A percentile compares a stretch with the other conserved stretches of the same genome.
phyloP scores from a whole-genome alignment of 2,888 invertebrate genomes.

The Nycteola revayana region DNA sequence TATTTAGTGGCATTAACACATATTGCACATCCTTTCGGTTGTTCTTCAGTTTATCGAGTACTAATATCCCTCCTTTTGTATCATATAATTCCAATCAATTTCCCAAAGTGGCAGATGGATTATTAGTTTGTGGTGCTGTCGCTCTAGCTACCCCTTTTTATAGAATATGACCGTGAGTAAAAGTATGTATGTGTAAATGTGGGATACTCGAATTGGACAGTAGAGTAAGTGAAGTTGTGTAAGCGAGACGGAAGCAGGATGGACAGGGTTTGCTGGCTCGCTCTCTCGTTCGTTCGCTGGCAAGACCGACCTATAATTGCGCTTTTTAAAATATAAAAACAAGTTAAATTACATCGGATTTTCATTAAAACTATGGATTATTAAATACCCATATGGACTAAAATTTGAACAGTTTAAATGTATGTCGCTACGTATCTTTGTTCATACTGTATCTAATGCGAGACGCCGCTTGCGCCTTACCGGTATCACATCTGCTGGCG shows the following conservation, averaged over 20 bases:
- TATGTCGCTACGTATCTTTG: slow-evolving; percentile 19
- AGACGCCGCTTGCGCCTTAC: slow-evolving; percentile 16
- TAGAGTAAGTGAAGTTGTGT: not conserved
- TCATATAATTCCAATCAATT: slow-evolving; percentile 9
- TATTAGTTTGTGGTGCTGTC: not conserved
- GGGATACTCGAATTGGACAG: not conserved
- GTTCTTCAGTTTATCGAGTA: slow-evolving; percentile 10
- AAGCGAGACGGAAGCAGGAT: not conserved
- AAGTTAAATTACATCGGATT: not conserved
- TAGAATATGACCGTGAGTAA: not conserved
- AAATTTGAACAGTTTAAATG: slow-evolving; percentile 18
- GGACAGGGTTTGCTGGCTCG: not conserved
- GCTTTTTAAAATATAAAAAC: too few relatives aligned
- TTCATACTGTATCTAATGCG: slow-evolving; percentile 17
- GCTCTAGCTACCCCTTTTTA: not conserved
- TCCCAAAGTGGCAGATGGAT: not conserved
- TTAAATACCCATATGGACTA: slow-evolving; percentile 5
- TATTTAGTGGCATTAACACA: slow-evolving; percentile 7
- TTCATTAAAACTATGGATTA: not conserved
- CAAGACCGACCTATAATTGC: too few relatives aligned
- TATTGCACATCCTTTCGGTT: slow-evolving; percentile 6
- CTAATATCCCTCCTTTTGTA: slow-evolving; percentile 12
- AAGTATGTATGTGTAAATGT: not conserved
- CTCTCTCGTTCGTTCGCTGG: not conserved
- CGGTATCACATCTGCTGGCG: slow-evolving; percentile 18